Evolutionary conservation across 1,140 invertebrate genomes (phyloP), one percentile per base, ranked within the genome.

Genomic region (Physella acuta): DNA sequence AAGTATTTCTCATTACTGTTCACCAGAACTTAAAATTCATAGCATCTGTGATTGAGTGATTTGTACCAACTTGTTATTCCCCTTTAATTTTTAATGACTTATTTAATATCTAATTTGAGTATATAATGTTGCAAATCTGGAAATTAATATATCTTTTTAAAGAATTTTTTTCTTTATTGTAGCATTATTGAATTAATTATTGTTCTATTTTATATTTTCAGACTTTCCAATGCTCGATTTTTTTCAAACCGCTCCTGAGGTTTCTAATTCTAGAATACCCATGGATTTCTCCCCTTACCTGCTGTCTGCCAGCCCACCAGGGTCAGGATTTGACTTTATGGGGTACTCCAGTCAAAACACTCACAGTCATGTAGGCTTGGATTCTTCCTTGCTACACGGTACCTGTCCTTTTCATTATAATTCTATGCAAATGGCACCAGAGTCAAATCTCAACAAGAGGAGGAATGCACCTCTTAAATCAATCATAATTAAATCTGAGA

Each of bases 281-380:
- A 74, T 82, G 49, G 80, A 82, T 73, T 79, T 75, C 62, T 72
- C 79, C 31, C 69, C 79, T 1, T 81, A 81, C 56, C 71, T 82
- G 1, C 67, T 82, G n/a, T 76, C 80, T 1, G 71, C 79, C 2
- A 81, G 79, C 60, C 80, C 80, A 2, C 80, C 80, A 34, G 72
- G 74, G 2, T 71, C 70, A 16, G 70, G 71, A 24, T 75, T 79
- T 51, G 77, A 81, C 14, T 72, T 81, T n/a, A 62, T 81, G 30
- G 76, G 72, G n/a, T 73, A 64, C 34, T 70, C 73, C 24, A 56
- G 33, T 37, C 60, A 53, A 34, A 20, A 44, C 61, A 24, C 59
- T 28, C 51, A 55, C 33, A 24, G 16, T 64, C 61, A 37, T 14
- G 16, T 66, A 31, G 31, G 44, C 31, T 20, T 59, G 44, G 44